phyloP scores from a whole-genome alignment of 2,888 invertebrate species.

The Crocallis elinguaria region DNA sequence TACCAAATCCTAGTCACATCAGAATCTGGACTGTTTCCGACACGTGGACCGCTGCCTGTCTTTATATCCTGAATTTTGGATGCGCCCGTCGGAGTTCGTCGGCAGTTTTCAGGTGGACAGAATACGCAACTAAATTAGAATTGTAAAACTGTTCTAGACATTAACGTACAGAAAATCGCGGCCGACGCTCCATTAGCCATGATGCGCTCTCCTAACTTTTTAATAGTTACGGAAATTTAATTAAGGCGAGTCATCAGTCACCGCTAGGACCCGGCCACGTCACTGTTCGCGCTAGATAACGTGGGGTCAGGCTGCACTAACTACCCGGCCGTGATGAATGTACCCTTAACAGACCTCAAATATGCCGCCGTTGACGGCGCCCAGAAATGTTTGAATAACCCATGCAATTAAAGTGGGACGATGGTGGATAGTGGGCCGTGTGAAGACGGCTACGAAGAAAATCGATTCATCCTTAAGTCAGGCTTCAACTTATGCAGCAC shows the following conservation, averaged over 20 bases:
- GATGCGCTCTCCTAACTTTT: slow-evolving; percentile 47
- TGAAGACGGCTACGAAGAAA: slow-evolving; percentile 59
- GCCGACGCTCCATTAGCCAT: slow-evolving; percentile 50
- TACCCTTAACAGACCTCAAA: slow-evolving; percentile 79
- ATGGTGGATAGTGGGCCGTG: slow-evolving; percentile 45
- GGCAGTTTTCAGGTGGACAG: slow-evolving; percentile 63
- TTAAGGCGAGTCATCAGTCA: slow-evolving; percentile 83
- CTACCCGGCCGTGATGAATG: slow-evolving; percentile 74
- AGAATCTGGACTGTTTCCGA: slow-evolving; percentile 53
- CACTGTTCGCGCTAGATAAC: slow-evolving; percentile 79
- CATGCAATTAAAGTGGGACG: slow-evolving; percentile 66
- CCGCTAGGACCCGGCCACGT: slow-evolving; percentile 61
- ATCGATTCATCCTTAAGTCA: slow-evolving; percentile 66
- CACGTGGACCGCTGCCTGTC: slow-evolving; percentile 62
- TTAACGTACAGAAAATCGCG: slow-evolving; percentile 50
- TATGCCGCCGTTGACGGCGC: slow-evolving; percentile 71
- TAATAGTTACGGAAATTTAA: slow-evolving; percentile 74
- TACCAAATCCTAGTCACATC: slow-evolving; percentile 53
- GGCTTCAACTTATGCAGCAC: slow-evolving; percentile 60
- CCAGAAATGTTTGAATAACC: slow-evolving; percentile 72
- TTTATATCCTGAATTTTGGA: slow-evolving; percentile 73
- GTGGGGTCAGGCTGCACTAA: slow-evolving; percentile 79
- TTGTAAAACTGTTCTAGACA: slow-evolving; percentile 59
- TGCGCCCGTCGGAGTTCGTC: slow-evolving; percentile 66
- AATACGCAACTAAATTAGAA: slow-evolving; percentile 65